phyloP scores from a whole-genome alignment of 2,888 invertebrate genomes.

The Atherix ibis region DNA sequence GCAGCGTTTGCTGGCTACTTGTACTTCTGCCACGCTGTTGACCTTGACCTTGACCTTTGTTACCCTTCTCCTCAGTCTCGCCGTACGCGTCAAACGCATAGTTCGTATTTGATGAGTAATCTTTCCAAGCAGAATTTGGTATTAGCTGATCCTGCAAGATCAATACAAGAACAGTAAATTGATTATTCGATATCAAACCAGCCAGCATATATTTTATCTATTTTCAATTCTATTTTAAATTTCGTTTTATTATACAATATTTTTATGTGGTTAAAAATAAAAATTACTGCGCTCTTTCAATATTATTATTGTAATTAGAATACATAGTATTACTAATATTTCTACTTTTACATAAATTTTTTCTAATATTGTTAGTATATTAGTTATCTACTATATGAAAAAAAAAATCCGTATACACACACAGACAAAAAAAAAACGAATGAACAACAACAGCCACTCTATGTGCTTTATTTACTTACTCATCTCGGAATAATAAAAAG shows the following conservation, averaged over 20 bases:
- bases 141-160: slow-evolving; percentile 59
- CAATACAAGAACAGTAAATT: slow-evolving; percentile 12
- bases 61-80: slow-evolving; percentile 60
- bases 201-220: slow-evolving; percentile 25
- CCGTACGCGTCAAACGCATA: slow-evolving; percentile 75
- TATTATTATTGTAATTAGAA: too few species aligned
- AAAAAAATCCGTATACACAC: neutral
- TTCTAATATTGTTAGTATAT: neutral
- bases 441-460: too few species aligned
- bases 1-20: slow-evolving; percentile 29
- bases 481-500: too few species aligned
- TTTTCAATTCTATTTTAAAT: neutral
- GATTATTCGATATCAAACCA: slow-evolving; percentile 19
- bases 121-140: slow-evolving; percentile 76
- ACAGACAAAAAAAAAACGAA: too few species aligned
- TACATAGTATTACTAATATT: neutral
- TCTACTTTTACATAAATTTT: neutral
- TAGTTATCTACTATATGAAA: neutral
- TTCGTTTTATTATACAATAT: neutral
- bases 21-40: slow-evolving; percentile 22
- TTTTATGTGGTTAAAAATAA: too few species aligned
- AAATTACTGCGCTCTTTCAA: too few species aligned
- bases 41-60: slow-evolving; percentile 17
- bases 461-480: too few species aligned
- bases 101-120: slow-evolving; percentile 72